Evolutionary conservation across 2,113 vertebrate genomes (phyloP).

Genomic region (Gallinago undulata): DNA sequence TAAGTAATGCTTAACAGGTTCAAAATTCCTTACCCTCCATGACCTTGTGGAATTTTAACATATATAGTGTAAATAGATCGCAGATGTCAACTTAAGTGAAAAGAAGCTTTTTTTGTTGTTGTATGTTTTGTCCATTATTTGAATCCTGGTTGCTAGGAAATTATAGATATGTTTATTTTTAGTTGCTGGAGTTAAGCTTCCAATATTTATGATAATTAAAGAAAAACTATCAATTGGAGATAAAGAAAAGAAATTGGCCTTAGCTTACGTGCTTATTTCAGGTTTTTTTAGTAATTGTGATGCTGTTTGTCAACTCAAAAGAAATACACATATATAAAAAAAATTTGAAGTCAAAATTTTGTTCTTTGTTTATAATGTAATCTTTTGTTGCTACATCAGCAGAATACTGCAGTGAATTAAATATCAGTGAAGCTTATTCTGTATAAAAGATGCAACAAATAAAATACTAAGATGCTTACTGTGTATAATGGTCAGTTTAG

Average conservation of each 20-base stretch:
- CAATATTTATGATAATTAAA: constrained; percentile 63
- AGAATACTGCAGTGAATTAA: constrained; percentile 78
- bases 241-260: constrained; percentile 47
- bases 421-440: constrained; percentile 77
- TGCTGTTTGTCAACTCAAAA: constrained; percentile 75
- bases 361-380: constrained; percentile 78
- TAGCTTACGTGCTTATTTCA: constrained; percentile 69
- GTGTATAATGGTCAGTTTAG: constrained; percentile 76
- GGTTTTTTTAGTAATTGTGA: constrained; percentile 73
- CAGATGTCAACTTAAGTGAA: constrained; percentile 61
- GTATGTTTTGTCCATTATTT: constrained; percentile 60
- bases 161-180: constrained; percentile 56
- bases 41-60: constrained; percentile 29
- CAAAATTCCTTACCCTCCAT: constrained; percentile 4
- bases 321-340: constrained; percentile 48
- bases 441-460: constrained; percentile 76
- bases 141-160: constrained; percentile 52
- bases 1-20: constrained; percentile 43
- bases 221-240: constrained; percentile 49
- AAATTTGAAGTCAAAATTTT: constrained; percentile 63
- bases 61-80: constrained; percentile 70
- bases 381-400: constrained; percentile 73
- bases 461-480: constrained; percentile 78
- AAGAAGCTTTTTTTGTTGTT: constrained; percentile 65
- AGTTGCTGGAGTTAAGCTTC: constrained; percentile 73